Evolutionary conservation across 2,888 invertebrate genomes (phyloP).

Genomic region (Drosophila subquinaria): DNA sequence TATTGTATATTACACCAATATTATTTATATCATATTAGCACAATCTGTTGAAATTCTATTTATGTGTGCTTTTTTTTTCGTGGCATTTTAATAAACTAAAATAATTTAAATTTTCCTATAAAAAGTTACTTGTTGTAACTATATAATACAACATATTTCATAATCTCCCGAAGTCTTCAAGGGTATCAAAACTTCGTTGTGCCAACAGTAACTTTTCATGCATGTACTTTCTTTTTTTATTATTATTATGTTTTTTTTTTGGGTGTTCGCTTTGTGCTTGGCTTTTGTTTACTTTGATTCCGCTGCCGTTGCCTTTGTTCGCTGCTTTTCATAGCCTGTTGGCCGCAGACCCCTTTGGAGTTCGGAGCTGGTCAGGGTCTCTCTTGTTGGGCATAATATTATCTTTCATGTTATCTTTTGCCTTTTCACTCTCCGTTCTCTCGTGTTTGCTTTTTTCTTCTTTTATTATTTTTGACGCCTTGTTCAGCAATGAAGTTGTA

Average conservation of each 20-base stretch:
- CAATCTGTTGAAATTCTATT: too few species aligned
- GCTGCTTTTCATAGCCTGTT: conserved; percentile 51
- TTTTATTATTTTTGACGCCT: conserved; percentile 51
- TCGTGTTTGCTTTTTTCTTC: conserved; percentile 8
- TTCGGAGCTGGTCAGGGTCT: conserved; percentile 18
- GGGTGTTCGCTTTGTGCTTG: conserved; percentile 14
- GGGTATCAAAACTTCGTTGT: background rate
- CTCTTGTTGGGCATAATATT: conserved; percentile 72
- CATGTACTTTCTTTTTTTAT: background rate
- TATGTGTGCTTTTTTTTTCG: too few species aligned
- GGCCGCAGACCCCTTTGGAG: conserved; percentile 30
- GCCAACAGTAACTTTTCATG: background rate
- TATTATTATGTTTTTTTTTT: conserved; percentile 1
- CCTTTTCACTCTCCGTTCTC: conserved; percentile 57
- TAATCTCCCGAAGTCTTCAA: background rate
- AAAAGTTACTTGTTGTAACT: too few species aligned
- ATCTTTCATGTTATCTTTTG: conserved; percentile 75
- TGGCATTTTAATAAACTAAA: too few species aligned
- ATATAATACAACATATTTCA: background rate
- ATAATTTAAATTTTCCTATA: too few species aligned
- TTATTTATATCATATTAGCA: too few species aligned
- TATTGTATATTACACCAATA: too few species aligned
- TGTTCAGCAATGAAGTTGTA: conserved; percentile 74
- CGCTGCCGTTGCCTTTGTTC: conserved; percentile 46
- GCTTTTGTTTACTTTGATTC: conserved; percentile 30